A percentile compares a stretch with the other conserved stretches of the same genome.
These are phyloP conservation scores for Drosophila pandora DNA, from an alignment of 1,140 invertebrate species.

Conservation along the genomic window DNA sequence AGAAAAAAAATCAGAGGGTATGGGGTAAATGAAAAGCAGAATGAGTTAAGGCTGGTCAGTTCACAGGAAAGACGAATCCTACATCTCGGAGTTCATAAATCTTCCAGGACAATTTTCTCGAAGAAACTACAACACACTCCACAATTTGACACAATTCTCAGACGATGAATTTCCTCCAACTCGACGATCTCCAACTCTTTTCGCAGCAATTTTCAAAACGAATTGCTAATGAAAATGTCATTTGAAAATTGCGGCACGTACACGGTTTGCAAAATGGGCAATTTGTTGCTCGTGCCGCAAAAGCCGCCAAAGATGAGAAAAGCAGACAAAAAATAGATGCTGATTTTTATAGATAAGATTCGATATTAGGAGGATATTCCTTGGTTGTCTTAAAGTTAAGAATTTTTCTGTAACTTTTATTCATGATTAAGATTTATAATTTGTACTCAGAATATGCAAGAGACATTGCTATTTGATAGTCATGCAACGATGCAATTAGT, in stretches of 20 bases:
- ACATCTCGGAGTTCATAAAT: conserved; percentile 26
- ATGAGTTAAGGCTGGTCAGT: background rate
- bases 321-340: conserved; percentile 1
- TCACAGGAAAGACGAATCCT: background rate
- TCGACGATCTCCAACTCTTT: conserved; percentile 2
- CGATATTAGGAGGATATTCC: background rate
- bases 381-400: background rate
- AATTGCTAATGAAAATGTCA: conserved; percentile 82
- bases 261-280: conserved; percentile 71
- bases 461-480: background rate
- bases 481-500: background rate
- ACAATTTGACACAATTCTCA: conserved; percentile 39
- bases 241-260: conserved; percentile 78
- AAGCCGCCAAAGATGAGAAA: conserved; percentile 14
- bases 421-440: background rate
- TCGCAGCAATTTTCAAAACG: conserved; percentile 73
- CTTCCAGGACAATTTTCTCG: conserved; percentile 4
- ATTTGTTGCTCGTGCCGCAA: conserved; percentile 71
- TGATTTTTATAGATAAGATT: conserved; percentile 22
- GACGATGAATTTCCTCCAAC: conserved; percentile 8
- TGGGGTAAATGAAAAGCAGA: background rate
- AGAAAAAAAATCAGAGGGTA: background rate
- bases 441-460: background rate
- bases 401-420: background rate
- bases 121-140: conserved; percentile 12